Percentiles rank a stretch among this genome's conserved stretches.
phyloP scores from a whole-genome alignment of 35 echinoderm and acorn worm genomes.

The Eucidaris tribuloides region DNA sequence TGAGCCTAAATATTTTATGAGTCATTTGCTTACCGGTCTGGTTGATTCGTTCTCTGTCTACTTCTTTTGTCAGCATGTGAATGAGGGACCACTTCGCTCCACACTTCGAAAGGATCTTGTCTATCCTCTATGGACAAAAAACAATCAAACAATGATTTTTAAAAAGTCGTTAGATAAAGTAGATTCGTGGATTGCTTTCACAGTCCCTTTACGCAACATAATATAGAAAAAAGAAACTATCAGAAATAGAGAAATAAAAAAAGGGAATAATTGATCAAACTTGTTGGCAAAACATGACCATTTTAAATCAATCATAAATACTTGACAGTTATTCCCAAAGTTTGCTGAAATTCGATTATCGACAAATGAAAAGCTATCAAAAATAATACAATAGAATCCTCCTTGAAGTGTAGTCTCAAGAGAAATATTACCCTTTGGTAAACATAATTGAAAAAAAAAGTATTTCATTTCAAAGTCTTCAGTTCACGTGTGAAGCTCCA shows the following conservation, averaged over 20 bases:
- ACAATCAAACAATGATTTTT: constrained; percentile 7
- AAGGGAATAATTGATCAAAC: neutral
- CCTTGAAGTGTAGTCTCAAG: too few species aligned
- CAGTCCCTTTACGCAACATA: neutral
- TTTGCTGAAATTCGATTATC: too few species aligned
- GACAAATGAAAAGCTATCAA: too few species aligned
- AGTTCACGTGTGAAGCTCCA: too few species aligned
- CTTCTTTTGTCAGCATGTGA: constrained; percentile 70
- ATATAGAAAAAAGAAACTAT: neutral
- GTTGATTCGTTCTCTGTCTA: constrained; percentile 79
- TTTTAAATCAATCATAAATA: neutral
- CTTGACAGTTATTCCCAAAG: too few species aligned
- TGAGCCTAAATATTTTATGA: neutral
- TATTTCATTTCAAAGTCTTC: too few species aligned
- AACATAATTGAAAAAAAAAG: too few species aligned
- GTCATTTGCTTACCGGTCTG: constrained; percentile 57
- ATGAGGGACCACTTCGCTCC: constrained; percentile 89
- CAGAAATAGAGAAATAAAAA: neutral
- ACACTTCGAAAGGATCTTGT: constrained; percentile 86
- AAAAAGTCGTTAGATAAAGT: neutral
- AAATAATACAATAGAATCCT: too few species aligned
- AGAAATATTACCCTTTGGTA: too few species aligned
- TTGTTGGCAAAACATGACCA: neutral
- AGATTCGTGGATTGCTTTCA: neutral
- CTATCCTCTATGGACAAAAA: constrained; percentile 69